Percentiles rank a stretch among this genome's conserved stretches.
phyloP scores from a whole-genome alignment of 2,797 vertebrate genomes.

The Columba guinea region DNA sequence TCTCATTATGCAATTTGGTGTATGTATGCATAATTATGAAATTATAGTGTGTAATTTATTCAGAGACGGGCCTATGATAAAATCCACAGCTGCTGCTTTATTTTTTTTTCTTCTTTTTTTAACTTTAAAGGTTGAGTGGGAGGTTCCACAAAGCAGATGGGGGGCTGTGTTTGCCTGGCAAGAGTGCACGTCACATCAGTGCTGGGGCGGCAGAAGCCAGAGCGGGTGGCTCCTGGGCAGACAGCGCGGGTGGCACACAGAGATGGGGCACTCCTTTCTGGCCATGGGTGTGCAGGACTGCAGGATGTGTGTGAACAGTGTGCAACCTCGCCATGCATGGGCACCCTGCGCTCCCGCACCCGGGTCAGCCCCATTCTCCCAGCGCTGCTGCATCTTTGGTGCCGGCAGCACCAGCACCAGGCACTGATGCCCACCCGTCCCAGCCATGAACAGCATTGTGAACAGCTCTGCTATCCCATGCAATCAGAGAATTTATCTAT shows the following conservation, averaged over 20 bases:
- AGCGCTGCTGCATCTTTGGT: background rate
- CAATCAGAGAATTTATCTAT: background rate
- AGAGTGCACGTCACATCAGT: background rate
- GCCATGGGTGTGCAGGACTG: background rate
- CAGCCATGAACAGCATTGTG: background rate
- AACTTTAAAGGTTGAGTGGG: background rate
- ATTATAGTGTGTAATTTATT: constrained; percentile 48
- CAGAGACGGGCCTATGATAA: constrained; percentile 17
- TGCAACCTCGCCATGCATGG: rapidly evolving
- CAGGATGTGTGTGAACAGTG: background rate
- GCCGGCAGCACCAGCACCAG: background rate
- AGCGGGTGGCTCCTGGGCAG: background rate
- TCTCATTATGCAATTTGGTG: constrained; percentile 11
- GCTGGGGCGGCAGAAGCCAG: background rate
- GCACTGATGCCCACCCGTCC: background rate
- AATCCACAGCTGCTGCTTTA: constrained; percentile 12
- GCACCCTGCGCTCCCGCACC: background rate
- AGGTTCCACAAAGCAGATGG: background rate
- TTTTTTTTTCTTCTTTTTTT: background rate
- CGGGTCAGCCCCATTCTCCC: background rate
- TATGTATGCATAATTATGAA: constrained; percentile 34
- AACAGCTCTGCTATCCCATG: background rate
- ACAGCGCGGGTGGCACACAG: background rate
- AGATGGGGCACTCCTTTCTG: background rate
- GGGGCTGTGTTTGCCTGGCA: background rate